Conservation (phyloP, 1,140 invertebrate species). For the Frieseomelitta varia region DNA sequence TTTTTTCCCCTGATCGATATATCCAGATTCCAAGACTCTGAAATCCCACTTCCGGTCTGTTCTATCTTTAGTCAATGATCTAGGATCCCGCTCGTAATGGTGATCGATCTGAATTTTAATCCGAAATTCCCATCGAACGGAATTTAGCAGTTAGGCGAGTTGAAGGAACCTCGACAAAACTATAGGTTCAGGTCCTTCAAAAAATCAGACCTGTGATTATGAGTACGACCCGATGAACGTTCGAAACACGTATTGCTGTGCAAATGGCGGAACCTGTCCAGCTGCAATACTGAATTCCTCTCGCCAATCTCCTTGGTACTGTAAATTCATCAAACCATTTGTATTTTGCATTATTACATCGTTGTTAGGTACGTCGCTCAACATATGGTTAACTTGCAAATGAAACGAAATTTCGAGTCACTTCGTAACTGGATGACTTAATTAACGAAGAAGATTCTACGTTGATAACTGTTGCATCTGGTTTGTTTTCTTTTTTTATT, state of each 20-base stretch:
- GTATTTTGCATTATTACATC: slow-evolving; percentile 74
- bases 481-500: no score
- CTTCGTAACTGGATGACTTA: background rate
- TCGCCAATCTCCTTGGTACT: slow-evolving; percentile 60
- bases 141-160: slow-evolving; percentile 1
- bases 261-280: slow-evolving; percentile 64
- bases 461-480: background rate
- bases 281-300: slow-evolving; percentile 45
- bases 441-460: background rate
- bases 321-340: slow-evolving; percentile 70
- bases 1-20: no score
- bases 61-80: background rate
- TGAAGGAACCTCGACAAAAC: slow-evolving; percentile 1
- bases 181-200: background rate
- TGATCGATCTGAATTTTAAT: background rate
- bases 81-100: background rate
- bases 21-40: no score
- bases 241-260: slow-evolving; percentile 63
- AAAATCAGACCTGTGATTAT: slow-evolving; percentile 39
- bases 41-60: no score
- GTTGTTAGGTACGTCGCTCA: slow-evolving; percentile 68
- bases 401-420: background rate
- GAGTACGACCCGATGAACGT: slow-evolving; percentile 66
- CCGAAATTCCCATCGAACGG: background rate
- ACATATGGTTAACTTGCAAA: background rate